Conservation (phyloP, 2,888 invertebrate species). For the Psylliodes chrysocephalus region DNA sequence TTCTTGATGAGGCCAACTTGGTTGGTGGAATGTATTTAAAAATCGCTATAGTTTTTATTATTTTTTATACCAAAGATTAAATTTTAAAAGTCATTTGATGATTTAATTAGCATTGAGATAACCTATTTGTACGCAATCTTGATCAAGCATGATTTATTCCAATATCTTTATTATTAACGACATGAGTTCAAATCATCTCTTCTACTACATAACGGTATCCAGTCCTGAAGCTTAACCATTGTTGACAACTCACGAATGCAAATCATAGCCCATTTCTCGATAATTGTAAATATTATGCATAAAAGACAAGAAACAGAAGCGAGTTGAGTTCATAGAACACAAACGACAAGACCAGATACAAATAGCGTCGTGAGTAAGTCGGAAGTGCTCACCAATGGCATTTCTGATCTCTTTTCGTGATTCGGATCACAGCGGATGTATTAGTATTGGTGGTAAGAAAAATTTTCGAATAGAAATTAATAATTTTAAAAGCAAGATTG, state of each 20-base stretch:
- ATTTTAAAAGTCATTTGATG: too few relatives aligned
- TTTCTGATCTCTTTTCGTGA: conserved; percentile 56
- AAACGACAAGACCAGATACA: conserved; percentile 37
- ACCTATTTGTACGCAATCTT: too few relatives aligned
- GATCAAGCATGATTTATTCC: too few relatives aligned
- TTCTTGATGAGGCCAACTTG: too few relatives aligned
- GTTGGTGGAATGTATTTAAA: too few relatives aligned
- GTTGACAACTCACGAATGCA: conserved; percentile 24
- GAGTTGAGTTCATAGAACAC: conserved; percentile 40
- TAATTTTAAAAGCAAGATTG: too few relatives aligned
- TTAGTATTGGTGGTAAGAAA: not conserved
- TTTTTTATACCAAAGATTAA: too few relatives aligned
- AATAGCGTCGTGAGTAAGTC: conserved; percentile 52
- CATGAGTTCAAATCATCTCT: not conserved
- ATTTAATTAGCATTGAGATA: too few relatives aligned
- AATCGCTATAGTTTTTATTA: too few relatives aligned
- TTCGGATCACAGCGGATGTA: conserved; percentile 50
- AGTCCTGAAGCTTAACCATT: conserved; percentile 13
- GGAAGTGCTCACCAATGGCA: conserved; percentile 56
- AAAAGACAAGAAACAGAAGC: conserved; percentile 30
- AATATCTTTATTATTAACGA: too few relatives aligned
- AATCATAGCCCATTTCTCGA: conserved; percentile 35
- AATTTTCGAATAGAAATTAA: not conserved
- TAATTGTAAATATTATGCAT: conserved; percentile 39
- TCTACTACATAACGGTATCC: conserved; percentile 1